Percentiles rank a stretch among this genome's conserved stretches.
Evolutionary conservation across 2,113 vertebrate species (phyloP).

Genomic region (Thryonomys swinderianus): DNA sequence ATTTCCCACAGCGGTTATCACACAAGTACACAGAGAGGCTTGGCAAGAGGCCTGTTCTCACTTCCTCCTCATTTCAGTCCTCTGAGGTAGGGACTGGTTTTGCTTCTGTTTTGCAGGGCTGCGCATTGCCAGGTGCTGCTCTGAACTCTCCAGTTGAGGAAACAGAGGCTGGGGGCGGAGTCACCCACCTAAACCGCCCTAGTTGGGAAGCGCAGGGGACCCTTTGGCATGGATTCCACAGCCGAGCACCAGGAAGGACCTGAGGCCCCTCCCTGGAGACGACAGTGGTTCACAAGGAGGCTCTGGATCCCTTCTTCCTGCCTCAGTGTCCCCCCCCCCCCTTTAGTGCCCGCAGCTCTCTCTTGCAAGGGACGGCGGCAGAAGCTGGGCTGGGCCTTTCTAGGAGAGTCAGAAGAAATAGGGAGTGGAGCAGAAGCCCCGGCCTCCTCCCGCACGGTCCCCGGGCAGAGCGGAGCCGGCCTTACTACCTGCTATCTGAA

Average conservation of each 20-base stretch:
- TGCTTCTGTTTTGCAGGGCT: background rate
- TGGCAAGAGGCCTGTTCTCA: background rate
- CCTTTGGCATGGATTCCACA: slow-evolving; percentile 18
- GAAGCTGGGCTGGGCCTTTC: background rate
- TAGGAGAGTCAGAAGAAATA: background rate
- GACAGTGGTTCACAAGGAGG: background rate
- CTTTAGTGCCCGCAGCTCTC: background rate
- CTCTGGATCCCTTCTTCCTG: background rate
- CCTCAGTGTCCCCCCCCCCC: background rate
- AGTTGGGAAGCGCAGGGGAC: background rate
- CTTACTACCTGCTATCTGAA: slow-evolving; percentile 82
- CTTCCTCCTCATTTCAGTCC: background rate
- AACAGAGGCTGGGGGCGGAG: slow-evolving; percentile 12
- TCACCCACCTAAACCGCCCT: background rate
- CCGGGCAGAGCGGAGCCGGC: slow-evolving; percentile 21
- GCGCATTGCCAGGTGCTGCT: background rate
- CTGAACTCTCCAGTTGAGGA: slow-evolving; percentile 32
- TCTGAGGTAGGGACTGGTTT: background rate
- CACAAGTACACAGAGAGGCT: background rate
- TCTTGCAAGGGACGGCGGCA: background rate
- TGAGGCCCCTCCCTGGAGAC: background rate
- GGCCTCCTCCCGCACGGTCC: background rate
- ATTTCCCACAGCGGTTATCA: background rate
- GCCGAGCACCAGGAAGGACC: background rate
- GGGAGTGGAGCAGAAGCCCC: background rate